A percentile compares a stretch with the other conserved stretches of the same genome.
phyloP scores from a whole-genome alignment of 2,797 vertebrate genomes.

The Ceryle rudis region DNA sequence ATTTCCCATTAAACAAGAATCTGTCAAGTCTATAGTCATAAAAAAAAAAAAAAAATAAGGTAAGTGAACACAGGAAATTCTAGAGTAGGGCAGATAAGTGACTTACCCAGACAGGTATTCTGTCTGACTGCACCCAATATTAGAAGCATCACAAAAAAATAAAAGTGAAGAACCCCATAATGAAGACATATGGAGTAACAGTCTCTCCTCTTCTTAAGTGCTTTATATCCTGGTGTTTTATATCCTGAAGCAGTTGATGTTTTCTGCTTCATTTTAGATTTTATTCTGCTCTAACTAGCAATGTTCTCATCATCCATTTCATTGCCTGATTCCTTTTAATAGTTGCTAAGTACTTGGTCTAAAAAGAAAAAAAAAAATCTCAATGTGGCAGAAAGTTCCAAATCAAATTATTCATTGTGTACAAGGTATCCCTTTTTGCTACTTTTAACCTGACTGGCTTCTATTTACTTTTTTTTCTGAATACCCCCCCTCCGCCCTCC shows the following conservation, averaged over 20 bases:
- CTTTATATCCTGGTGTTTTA: too few relatives aligned
- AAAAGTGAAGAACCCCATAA: neutral
- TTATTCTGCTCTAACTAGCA: neutral
- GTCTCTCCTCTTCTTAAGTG: neutral
- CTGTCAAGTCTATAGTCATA: neutral
- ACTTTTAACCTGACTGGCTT: slow-evolving; percentile 1
- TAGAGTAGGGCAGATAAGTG: neutral
- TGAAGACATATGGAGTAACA: neutral
- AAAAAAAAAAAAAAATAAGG: slow-evolving; percentile 32
- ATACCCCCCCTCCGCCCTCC: neutral
- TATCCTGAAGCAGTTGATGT: neutral
- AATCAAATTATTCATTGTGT: neutral
- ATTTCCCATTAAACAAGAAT: neutral
- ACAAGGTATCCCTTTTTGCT: neutral
- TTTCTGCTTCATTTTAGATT: neutral
- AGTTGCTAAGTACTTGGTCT: neutral
- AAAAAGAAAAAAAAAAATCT: neutral
- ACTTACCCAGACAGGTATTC: neutral
- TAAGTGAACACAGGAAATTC: neutral
- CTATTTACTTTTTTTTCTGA: neutral
- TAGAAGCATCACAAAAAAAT: neutral
- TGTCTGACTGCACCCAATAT: neutral
- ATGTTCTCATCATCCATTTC: neutral
- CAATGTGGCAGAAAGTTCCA: neutral
- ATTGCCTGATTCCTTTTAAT: neutral